phyloP scores from a whole-genome alignment of 2,113 vertebrate genomes.

The Montifringilla adamsi region DNA sequence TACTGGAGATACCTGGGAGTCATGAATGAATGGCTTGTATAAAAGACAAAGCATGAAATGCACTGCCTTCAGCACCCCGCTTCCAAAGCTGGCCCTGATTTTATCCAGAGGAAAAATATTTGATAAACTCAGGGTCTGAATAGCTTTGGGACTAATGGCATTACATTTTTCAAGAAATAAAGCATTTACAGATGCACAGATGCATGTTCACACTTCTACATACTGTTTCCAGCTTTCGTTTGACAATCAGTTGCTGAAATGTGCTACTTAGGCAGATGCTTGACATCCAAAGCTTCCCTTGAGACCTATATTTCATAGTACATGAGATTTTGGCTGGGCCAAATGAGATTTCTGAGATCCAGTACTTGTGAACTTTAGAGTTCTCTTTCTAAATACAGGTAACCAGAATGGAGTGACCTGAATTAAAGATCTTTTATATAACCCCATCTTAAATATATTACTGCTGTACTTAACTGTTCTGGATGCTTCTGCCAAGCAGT shows the following conservation, averaged over 20 bases:
- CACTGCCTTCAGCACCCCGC: not conserved
- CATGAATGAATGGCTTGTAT: not conserved
- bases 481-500: not conserved
- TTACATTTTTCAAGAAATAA: slow-evolving; percentile 9
- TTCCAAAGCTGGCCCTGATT: not conserved
- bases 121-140: not conserved
- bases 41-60: not conserved
- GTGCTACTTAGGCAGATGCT: slow-evolving; percentile 18
- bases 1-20: not conserved
- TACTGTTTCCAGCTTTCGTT: not conserved
- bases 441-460: not conserved
- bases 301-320: not conserved
- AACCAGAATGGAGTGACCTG: not conserved
- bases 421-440: not conserved
- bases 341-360: not conserved
- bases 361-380: not conserved
- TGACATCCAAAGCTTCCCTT: slow-evolving; percentile 1
- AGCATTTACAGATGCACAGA: slow-evolving; percentile 39
- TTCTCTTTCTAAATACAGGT: not conserved
- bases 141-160: not conserved
- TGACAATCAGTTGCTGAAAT: slow-evolving; percentile 26
- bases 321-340: not conserved
- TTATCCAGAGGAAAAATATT: not conserved
- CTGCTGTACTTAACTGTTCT: not conserved
- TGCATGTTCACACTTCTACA: slow-evolving; percentile 25